Conservation (phyloP, 1,140 invertebrate genomes). For the Papilio xuthus region DNA sequence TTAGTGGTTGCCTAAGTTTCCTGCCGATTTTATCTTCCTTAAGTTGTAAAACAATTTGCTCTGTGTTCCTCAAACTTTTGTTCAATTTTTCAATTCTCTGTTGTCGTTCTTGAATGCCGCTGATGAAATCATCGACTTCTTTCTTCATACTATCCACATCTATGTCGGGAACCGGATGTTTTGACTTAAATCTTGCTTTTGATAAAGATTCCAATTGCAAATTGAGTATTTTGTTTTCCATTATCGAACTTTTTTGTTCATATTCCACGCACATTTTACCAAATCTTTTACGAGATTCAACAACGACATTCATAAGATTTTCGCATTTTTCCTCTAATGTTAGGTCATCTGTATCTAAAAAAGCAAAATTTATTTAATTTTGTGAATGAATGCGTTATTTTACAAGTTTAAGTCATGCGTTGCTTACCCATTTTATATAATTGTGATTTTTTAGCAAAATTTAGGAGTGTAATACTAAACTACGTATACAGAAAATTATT, state of each 20-base stretch:
- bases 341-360: constrained; percentile 55
- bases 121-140: constrained; percentile 59
- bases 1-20: constrained; percentile 55
- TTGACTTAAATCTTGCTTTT: constrained; percentile 58
- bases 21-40: constrained; percentile 55
- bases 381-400: background rate
- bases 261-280: constrained; percentile 70
- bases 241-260: constrained; percentile 59
- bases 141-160: constrained; percentile 51
- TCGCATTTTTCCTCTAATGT: constrained; percentile 66
- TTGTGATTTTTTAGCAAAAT: background rate
- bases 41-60: constrained; percentile 59
- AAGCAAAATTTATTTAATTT: background rate
- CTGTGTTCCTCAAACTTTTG: constrained; percentile 53
- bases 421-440: background rate
- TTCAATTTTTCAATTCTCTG: constrained; percentile 56
- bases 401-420: background rate
- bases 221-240: constrained; percentile 67
- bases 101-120: constrained; percentile 53
- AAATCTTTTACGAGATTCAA: constrained; percentile 68
- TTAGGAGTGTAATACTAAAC: background rate
- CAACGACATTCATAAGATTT: constrained; percentile 67
- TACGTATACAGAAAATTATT: background rate
- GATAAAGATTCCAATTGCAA: constrained; percentile 59
- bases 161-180: constrained; percentile 52